These are phyloP conservation scores for Drosophila orosa DNA, from an alignment of 1,140 invertebrate species.

Conservation along the genomic window DNA sequence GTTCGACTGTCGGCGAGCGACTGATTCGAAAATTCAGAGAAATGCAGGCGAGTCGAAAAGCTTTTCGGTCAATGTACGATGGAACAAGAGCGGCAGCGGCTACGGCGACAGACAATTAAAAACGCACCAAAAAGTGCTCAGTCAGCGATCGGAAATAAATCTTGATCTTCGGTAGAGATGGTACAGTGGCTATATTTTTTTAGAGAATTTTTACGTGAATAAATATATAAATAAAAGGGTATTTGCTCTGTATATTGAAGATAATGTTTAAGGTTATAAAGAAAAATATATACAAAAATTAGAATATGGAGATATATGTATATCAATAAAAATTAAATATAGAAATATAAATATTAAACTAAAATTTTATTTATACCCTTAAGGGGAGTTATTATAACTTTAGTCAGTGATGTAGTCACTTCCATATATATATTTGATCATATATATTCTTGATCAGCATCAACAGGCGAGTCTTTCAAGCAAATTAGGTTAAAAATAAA, in stretches of 20 bases:
- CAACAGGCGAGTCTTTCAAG: too few species aligned
- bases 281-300: background rate
- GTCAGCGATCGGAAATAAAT: conserved; percentile 47
- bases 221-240: background rate
- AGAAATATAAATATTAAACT: background rate
- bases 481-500: too few species aligned
- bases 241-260: background rate
- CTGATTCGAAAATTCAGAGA: conserved; percentile 47
- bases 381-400: too few species aligned
- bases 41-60: conserved; percentile 29
- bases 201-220: background rate
- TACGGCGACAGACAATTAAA: background rate
- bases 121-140: conserved; percentile 23
- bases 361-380: background rate
- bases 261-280: too few species aligned
- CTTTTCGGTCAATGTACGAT: conserved; percentile 46
- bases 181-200: background rate
- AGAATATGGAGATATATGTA: background rate
- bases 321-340: background rate
- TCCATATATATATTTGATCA: too few species aligned
- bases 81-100: conserved; percentile 8
- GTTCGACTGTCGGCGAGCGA: conserved; percentile 49
- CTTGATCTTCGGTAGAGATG: conserved; percentile 14
- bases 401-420: too few species aligned
- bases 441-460: too few species aligned